A percentile compares a stretch with the other conserved stretches of the same genome.
Conservation (phyloP, 2,888 invertebrate species). For the Megamerina dolium region DNA sequence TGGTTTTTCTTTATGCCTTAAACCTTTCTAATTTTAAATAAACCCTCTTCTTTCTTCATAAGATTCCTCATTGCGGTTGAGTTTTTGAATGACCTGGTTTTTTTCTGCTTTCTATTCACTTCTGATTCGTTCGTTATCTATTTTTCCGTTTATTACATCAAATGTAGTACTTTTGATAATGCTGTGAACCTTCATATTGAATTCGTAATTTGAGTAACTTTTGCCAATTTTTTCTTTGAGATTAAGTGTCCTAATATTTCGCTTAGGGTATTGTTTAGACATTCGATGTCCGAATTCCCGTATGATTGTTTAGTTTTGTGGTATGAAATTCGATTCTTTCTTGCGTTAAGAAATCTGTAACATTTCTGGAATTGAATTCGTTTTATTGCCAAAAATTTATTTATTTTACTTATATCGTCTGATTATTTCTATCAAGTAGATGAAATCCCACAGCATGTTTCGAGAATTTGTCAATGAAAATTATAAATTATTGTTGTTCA, state of each 20-base stretch:
- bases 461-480: constrained; percentile 16
- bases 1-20: constrained; percentile 5
- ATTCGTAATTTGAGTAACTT: not conserved
- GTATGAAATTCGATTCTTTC: too few species aligned
- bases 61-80: not conserved
- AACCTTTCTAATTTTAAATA: constrained; percentile 3
- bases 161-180: constrained; percentile 1
- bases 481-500: constrained; percentile 11
- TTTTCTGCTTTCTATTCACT: too few species aligned
- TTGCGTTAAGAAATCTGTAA: too few species aligned
- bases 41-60: constrained; percentile 2
- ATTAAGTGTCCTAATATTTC: not conserved
- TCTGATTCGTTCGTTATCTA: not conserved
- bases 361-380: constrained; percentile 12
- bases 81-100: constrained; percentile 2
- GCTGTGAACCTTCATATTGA: too few species aligned
- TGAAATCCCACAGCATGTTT: constrained; percentile 10
- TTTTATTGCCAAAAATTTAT: constrained; percentile 11
- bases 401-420: constrained; percentile 6
- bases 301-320: not conserved
- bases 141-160: not conserved
- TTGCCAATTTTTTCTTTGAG: not conserved
- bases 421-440: constrained; percentile 7
- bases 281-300: constrained; percentile 3
- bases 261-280: not conserved